These are phyloP conservation scores for Phyllostomus hastatus DNA, from an alignment of 2,113 vertebrate species.

Conservation along the genomic window DNA sequence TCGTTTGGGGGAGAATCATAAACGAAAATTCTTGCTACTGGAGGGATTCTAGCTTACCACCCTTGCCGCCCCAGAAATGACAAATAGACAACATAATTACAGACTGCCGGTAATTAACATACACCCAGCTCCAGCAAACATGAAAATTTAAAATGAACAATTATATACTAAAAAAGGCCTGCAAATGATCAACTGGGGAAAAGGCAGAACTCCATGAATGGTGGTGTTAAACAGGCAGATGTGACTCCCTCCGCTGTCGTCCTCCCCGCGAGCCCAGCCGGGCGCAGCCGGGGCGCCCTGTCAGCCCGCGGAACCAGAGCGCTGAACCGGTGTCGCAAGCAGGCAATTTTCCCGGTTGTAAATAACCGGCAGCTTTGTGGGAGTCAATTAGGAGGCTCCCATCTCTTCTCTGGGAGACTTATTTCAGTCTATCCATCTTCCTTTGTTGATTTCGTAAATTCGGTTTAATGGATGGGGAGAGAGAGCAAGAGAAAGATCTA, in stretches of 20 bases:
- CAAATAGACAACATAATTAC: slow-evolving; percentile 67
- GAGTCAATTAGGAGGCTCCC: slow-evolving; percentile 47
- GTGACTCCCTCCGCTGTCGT: not conserved
- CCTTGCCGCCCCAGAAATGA: not conserved
- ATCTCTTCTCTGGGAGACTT: slow-evolving; percentile 35
- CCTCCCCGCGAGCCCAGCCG: not conserved
- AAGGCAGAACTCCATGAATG: slow-evolving; percentile 48
- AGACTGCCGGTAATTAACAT: slow-evolving; percentile 63
- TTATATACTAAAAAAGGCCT: slow-evolving; percentile 43
- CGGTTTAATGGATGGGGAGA: not conserved
- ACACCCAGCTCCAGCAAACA: slow-evolving; percentile 53
- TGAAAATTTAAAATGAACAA: slow-evolving; percentile 58
- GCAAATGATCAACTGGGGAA: not conserved
- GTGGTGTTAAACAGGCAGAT: not conserved
- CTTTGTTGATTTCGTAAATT: slow-evolving; percentile 33
- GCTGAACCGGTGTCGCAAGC: slow-evolving; percentile 2
- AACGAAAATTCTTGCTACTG: slow-evolving; percentile 19
- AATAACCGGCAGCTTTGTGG: slow-evolving; percentile 51
- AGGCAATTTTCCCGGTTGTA: slow-evolving; percentile 56
- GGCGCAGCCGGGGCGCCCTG: not conserved
- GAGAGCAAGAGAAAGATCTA: not conserved
- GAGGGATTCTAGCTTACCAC: not conserved
- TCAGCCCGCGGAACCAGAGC: not conserved
- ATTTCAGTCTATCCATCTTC: slow-evolving; percentile 38
- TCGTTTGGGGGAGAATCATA: not conserved